Evolutionary conservation across 2,797 vertebrate genomes (phyloP).

Genomic region (Sebastes minor): DNA sequence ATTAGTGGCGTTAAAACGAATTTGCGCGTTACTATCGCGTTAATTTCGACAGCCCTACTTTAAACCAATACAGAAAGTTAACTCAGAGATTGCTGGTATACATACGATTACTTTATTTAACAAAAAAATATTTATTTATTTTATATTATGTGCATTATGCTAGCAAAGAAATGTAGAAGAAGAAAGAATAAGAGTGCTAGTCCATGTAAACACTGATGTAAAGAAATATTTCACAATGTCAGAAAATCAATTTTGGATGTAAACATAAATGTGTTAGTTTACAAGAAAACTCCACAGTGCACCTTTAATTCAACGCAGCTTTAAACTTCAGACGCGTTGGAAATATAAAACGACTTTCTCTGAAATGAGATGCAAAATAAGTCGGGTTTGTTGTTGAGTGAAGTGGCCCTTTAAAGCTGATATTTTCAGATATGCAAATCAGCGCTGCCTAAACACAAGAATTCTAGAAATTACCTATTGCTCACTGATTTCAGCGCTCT

Average conservation of each 20-base stretch:
- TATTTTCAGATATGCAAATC: slow-evolving; percentile 66
- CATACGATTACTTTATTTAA: too few species aligned
- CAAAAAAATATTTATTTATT: too few species aligned
- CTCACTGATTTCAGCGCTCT: slow-evolving; percentile 51
- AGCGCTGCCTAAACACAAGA: slow-evolving; percentile 49
- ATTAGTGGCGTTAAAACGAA: too few species aligned
- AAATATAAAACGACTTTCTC: neutral
- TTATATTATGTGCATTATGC: neutral
- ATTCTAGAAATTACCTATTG: slow-evolving; percentile 61
- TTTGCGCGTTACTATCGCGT: too few species aligned
- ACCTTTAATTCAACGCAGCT: neutral
- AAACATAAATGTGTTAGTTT: neutral
- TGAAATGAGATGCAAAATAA: slow-evolving; percentile 13
- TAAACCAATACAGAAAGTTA: neutral
- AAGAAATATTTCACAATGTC: too few species aligned
- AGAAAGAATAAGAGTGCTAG: neutral
- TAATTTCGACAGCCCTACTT: too few species aligned
- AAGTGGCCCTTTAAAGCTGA: slow-evolving; percentile 46
- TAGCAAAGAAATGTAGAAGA: neutral
- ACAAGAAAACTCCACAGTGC: too few species aligned
- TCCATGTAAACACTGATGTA: neutral
- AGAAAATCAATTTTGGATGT: neutral
- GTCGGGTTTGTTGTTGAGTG: slow-evolving; percentile 33
- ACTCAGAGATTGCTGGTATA: neutral
- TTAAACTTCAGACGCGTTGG: neutral